Evolutionary conservation across 2,797 vertebrate species (phyloP).

Genomic region (Manis crassicaudata): DNA sequence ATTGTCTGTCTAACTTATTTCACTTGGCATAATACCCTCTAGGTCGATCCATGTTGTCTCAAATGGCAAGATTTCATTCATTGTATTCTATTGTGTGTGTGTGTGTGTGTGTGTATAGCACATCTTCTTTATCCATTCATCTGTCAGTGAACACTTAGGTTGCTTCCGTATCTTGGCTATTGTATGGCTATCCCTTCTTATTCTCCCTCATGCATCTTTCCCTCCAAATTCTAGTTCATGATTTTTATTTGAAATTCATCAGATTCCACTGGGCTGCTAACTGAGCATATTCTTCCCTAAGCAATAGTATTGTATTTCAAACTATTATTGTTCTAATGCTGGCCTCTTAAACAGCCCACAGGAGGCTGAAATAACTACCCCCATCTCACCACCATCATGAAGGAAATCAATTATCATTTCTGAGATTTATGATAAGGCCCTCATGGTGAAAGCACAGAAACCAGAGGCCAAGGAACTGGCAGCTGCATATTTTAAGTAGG

Average conservation of each 20-base stretch:
- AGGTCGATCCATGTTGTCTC: too few relatives aligned
- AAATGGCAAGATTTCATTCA: too few relatives aligned
- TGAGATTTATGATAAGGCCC: neutral
- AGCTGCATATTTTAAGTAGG: neutral
- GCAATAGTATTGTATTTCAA: neutral
- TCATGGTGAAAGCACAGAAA: neutral
- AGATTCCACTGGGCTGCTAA: neutral
- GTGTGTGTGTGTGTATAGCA: too few relatives aligned
- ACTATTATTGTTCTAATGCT: neutral
- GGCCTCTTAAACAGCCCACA: neutral
- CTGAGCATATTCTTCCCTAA: neutral
- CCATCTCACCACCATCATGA: neutral
- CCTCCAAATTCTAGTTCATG: neutral
- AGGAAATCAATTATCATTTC: neutral
- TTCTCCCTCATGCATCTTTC: neutral
- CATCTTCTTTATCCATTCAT: too few relatives aligned
- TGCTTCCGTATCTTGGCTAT: too few relatives aligned
- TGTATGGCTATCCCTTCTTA: neutral
- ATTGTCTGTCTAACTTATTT: too few relatives aligned
- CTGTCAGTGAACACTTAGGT: too few relatives aligned
- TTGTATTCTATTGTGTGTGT: too few relatives aligned
- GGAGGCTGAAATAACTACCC: neutral
- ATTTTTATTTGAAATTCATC: constrained; percentile 33
- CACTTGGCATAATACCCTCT: too few relatives aligned
- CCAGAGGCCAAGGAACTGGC: neutral